A percentile compares a stretch with the other conserved stretches of the same genome.
These are phyloP conservation scores for Chrysotoxum bicinctum DNA, from an alignment of 2,888 invertebrate genomes.

Conservation along the genomic window DNA sequence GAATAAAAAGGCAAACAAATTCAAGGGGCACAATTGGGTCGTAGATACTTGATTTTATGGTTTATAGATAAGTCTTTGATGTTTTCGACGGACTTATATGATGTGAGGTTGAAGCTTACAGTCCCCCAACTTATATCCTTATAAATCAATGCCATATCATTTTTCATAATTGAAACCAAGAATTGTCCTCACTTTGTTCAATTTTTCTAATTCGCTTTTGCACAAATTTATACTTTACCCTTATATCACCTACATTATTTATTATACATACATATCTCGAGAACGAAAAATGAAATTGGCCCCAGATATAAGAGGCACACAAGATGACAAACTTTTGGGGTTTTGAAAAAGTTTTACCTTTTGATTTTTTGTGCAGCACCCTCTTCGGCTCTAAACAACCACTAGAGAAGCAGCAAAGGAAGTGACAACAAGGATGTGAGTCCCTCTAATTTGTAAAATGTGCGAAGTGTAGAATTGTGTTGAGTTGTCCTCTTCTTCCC, in stretches of 20 bases:
- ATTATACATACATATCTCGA: too few relatives aligned
- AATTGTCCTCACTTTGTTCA: not conserved
- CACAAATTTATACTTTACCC: not conserved
- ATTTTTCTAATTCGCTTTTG: not conserved
- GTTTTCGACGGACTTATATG: too few relatives aligned
- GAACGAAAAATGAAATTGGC: not conserved
- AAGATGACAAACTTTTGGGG: constrained; percentile 64
- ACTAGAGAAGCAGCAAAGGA: not conserved
- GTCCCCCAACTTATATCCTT: too few relatives aligned
- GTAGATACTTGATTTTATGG: not conserved
- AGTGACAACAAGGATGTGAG: constrained; percentile 29
- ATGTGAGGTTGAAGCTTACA: too few relatives aligned
- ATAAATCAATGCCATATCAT: too few relatives aligned
- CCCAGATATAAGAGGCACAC: constrained; percentile 49
- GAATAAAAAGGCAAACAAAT: not conserved
- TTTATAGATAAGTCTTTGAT: not conserved
- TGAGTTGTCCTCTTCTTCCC: not conserved
- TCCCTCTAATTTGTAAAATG: constrained; percentile 57
- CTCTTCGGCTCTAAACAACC: not conserved
- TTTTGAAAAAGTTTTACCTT: constrained; percentile 61
- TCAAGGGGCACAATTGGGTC: not conserved
- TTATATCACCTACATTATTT: not conserved
- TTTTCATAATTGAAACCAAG: too few relatives aligned
- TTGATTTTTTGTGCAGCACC: not conserved
- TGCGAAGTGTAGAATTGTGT: not conserved